Evolutionary conservation across 1,140 invertebrate species (phyloP).

Genomic region (Colletes gigas): DNA sequence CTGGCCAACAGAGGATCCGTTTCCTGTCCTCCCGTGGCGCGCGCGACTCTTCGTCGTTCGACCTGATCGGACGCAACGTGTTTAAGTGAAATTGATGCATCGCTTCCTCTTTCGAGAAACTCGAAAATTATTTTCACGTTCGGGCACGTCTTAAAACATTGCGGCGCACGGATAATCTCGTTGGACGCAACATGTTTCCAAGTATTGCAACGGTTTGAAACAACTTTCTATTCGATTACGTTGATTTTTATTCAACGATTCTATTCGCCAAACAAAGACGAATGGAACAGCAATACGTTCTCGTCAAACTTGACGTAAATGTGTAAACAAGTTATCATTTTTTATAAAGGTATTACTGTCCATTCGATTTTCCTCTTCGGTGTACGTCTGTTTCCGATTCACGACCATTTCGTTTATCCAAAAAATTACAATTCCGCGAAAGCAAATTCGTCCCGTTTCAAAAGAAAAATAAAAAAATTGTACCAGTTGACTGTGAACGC

Average conservation of each 20-base stretch:
- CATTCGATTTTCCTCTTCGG: too few relatives aligned
- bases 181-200: neutral
- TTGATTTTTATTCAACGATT: too few relatives aligned
- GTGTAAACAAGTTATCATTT: too few relatives aligned
- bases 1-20: constrained; percentile 25
- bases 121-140: neutral
- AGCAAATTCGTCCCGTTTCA: neutral
- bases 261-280: too few relatives aligned
- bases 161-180: too few relatives aligned
- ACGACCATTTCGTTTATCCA: too few relatives aligned
- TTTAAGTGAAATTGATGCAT: constrained; percentile 39
- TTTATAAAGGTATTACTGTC: too few relatives aligned
- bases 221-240: too few relatives aligned
- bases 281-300: too few relatives aligned
- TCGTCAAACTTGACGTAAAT: too few relatives aligned
- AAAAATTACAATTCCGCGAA: neutral
- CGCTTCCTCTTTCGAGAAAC: constrained; percentile 13
- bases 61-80: constrained; percentile 12
- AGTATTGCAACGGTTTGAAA: too few relatives aligned
- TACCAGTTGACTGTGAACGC: neutral
- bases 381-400: too few relatives aligned
- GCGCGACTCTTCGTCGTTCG: neutral
- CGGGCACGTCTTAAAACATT: neutral
- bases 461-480: neutral
- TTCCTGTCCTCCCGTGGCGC: constrained; percentile 29